A percentile compares a stretch with the other conserved stretches of the same genome.
Evolutionary conservation across 1,140 invertebrate species (phyloP).

Genomic region (Popillia japonica): DNA sequence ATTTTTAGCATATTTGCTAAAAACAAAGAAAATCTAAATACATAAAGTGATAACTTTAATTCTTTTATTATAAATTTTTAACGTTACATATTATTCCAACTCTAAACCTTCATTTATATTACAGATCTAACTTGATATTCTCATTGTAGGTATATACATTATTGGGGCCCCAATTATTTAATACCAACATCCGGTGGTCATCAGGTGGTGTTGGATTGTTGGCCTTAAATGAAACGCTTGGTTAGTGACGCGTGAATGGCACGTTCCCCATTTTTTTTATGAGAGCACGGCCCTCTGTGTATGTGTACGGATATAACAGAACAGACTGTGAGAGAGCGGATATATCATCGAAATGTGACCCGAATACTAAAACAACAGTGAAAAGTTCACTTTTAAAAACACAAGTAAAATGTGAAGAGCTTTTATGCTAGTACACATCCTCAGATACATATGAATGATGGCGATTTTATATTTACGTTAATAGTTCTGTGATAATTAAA

Average conservation of each 20-base stretch:
- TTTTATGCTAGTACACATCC: background rate
- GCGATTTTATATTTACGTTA: background rate
- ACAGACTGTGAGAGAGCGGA: constrained; percentile 9
- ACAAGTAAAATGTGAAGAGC: background rate
- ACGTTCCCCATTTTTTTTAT: constrained; percentile 34
- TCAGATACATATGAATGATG: background rate
- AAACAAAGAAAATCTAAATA: too few species aligned
- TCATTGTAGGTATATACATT: background rate
- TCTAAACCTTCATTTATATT: background rate
- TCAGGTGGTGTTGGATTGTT: constrained; percentile 25
- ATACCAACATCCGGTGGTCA: constrained; percentile 26
- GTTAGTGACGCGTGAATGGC: constrained; percentile 30
- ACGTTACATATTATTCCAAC: too few species aligned
- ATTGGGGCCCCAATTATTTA: constrained; percentile 21
- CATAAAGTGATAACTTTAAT: too few species aligned
- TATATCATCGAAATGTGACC: constrained; percentile 13
- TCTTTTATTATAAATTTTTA: too few species aligned
- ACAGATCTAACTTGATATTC: background rate
- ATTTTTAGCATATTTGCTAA: too few species aligned
- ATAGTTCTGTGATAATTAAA: background rate
- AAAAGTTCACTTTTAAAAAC: constrained; percentile 13
- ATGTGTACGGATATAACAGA: background rate
- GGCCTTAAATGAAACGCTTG: constrained; percentile 32
- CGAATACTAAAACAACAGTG: background rate
- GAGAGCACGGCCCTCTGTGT: constrained; percentile 3